These are phyloP conservation scores for Sipha flava DNA, from an alignment of 1,140 invertebrate genomes.

Conservation along the genomic window DNA sequence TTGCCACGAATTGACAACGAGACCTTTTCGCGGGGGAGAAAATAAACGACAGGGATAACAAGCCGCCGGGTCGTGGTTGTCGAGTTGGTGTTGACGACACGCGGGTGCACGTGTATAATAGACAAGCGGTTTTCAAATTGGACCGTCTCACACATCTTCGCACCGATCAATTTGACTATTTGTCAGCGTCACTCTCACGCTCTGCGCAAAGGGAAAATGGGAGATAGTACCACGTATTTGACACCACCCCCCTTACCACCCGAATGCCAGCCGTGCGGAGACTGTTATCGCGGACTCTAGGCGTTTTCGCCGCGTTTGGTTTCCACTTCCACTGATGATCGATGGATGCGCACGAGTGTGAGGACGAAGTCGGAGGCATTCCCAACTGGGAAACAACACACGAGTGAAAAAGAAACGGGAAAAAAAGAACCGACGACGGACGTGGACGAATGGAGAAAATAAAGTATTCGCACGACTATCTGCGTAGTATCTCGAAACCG, in stretches of 20 bases:
- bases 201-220: too few relatives aligned
- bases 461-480: neutral
- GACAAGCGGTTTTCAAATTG: conserved; percentile 23
- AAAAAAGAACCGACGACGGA: neutral
- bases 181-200: conserved; percentile 19
- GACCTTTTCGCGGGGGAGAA: neutral
- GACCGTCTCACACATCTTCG: neutral
- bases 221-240: too few relatives aligned
- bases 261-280: too few relatives aligned
- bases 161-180: conserved; percentile 23
- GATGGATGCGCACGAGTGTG: neutral
- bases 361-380: neutral
- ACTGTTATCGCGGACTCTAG: too few relatives aligned
- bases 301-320: neutral
- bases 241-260: too few relatives aligned
- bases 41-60: conserved; percentile 14
- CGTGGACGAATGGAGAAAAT: neutral
- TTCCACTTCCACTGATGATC: neutral
- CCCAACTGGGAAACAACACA: too few relatives aligned
- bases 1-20: too few relatives aligned
- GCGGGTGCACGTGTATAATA: neutral
- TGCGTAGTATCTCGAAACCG: neutral
- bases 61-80: too few relatives aligned
- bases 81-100: too few relatives aligned
- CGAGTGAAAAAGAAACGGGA: too few relatives aligned